A percentile compares a stretch with the other conserved stretches of the same genome.
Conservation (phyloP, 1,140 invertebrate species). For the Ooceraea biroi region DNA sequence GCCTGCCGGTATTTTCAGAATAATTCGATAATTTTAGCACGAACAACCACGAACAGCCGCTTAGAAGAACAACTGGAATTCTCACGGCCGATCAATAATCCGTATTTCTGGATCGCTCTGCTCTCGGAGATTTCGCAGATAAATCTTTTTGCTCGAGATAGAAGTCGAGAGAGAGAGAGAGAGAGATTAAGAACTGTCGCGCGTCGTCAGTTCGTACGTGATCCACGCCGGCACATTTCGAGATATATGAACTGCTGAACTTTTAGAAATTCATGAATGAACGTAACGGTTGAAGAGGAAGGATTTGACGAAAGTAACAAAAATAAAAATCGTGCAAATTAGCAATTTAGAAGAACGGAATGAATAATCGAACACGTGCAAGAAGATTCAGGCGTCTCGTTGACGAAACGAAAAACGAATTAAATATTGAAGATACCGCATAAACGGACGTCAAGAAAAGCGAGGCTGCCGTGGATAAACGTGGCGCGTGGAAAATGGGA, state of each 20-base stretch:
- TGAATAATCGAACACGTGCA: constrained; percentile 2
- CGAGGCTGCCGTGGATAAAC: background rate
- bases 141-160: constrained; percentile 3
- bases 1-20: constrained; percentile 40
- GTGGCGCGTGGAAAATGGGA: background rate
- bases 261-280: background rate
- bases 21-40: constrained; percentile 50
- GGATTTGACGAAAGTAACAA: background rate
- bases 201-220: background rate
- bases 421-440: background rate
- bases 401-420: background rate
- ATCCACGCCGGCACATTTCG: too few relatives aligned
- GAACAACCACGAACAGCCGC: constrained; percentile 26
- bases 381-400: background rate
- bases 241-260: background rate
- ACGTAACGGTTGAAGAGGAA: background rate
- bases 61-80: constrained; percentile 21
- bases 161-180: background rate
- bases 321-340: background rate
- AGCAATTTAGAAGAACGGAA: background rate
- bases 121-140: constrained; percentile 29
- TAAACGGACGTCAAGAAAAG: background rate
- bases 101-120: constrained; percentile 38
- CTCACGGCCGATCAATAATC: constrained; percentile 22
- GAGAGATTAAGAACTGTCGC: constrained; percentile 11